Conservation (phyloP, 1,140 invertebrate species). For the Heterodera schachtii region DNA sequence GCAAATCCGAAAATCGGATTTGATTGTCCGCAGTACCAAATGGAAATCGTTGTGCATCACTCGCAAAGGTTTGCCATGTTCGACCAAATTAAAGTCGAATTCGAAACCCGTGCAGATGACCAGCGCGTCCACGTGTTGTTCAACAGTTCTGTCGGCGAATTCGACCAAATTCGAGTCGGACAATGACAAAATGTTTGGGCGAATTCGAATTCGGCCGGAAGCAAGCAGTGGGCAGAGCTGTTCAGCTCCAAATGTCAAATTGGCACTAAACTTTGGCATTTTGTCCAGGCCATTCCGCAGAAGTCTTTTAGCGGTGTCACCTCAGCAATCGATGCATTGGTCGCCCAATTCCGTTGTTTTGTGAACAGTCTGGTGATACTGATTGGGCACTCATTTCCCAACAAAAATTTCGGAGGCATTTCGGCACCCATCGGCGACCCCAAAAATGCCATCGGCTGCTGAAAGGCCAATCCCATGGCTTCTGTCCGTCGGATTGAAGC, state of each 20-base stretch:
- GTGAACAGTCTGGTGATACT: not conserved
- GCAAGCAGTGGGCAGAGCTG: conserved; percentile 18
- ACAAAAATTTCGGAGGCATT: not conserved
- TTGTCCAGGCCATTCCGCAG: not conserved
- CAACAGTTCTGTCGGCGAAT: conserved; percentile 22
- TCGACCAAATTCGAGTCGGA: conserved; percentile 26
- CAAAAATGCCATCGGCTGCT: conserved; percentile 22
- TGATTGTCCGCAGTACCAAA: not conserved
- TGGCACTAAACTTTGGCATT: conserved; percentile 25
- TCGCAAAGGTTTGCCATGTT: conserved; percentile 29
- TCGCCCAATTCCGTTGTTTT: not conserved
- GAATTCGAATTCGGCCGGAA: conserved; percentile 24
- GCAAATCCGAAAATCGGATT: too few relatives aligned
- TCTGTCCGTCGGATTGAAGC: not conserved
- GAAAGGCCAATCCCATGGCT: conserved; percentile 18
- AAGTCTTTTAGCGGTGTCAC: conserved; percentile 9
- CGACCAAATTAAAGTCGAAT: conserved; percentile 34
- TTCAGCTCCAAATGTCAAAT: conserved; percentile 30
- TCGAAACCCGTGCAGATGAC: conserved; percentile 32
- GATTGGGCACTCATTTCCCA: not conserved
- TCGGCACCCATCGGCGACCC: not conserved
- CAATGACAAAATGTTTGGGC: conserved; percentile 32
- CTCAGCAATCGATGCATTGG: not conserved
- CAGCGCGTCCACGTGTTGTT: conserved; percentile 25
- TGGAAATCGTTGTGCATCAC: conserved; percentile 37